Base-by-base conservation (phyloP, 2,797 vertebrate genomes). In the Eulemur rubriventer region DNA sequence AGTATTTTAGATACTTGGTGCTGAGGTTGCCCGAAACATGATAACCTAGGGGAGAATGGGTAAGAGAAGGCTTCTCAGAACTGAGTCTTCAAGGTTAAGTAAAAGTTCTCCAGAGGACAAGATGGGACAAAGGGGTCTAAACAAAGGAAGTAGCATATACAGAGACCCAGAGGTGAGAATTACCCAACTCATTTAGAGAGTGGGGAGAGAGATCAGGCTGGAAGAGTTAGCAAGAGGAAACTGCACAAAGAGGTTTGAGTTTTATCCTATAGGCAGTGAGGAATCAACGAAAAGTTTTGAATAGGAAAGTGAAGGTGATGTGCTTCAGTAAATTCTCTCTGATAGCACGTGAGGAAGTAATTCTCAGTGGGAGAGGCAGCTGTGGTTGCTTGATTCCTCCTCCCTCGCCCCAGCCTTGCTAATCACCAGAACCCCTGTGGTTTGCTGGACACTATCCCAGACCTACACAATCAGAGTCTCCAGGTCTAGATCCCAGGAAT, bases 81-180 rank as follows among this genome's bases (percentile, higher is more conserved):
- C 43, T 70, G n/a, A 69, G 7, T 82, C 50, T 97, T 89, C 22
- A 48, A 83, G 76, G n/a, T 76, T 33, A 52, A 89, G n/a, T 55
- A 83, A 33, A 67, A 50, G 43, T 95, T 96, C 46, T 94, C 38
- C 59, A 89, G 85, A 91, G 41, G 41, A 38, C 46, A 91, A 72
- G 72, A 43, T 89, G 16, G 43, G 59, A 84, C 38, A 91, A 96
- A 50, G 2, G 22, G n/a, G 30, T 92, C 57, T 87, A 63, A 89
- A 94, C 87, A 83, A 80, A 93, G 46, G 4, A 80, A 93, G 38
- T 8, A 30, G 2, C 4, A 4, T 75, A 50, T 41, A 76, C 35
- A 33, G 41, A 94, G 73, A 89, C 30, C 72, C 33, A 43, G 78
- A 84, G 41, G 41, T 1, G 4, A 91, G 30, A 92, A 59, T 24